These are phyloP conservation scores for Selene dorsalis DNA, from an alignment of 2,797 vertebrate genomes.

Conservation along the genomic window DNA sequence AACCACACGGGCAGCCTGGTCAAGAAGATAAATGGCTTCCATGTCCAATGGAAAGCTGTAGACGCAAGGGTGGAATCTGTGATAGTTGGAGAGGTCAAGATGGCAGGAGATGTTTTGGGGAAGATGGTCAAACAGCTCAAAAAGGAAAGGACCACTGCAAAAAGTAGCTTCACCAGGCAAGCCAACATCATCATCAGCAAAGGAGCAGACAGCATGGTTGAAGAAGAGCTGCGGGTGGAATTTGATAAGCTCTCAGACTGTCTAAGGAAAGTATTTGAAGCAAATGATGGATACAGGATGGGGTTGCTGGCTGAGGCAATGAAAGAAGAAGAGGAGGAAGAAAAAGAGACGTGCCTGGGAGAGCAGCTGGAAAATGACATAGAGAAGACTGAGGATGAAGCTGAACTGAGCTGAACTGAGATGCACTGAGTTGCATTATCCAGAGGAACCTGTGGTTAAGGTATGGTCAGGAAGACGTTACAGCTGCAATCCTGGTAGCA, in stretches of 20 bases:
- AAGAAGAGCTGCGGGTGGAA: neutral
- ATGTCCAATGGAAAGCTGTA: too few relatives aligned
- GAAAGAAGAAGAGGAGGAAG: neutral
- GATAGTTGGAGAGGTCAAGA: neutral
- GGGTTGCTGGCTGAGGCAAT: neutral
- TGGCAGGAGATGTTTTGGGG: neutral
- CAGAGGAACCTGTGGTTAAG: neutral
- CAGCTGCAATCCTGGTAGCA: neutral
- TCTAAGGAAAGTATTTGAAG: neutral
- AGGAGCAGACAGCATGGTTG: neutral
- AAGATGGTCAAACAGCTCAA: neutral
- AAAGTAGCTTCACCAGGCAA: slow-evolving; percentile 6
- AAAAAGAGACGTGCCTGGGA: neutral
- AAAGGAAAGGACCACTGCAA: neutral
- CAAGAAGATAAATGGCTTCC: too few relatives aligned
- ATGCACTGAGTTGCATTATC: neutral
- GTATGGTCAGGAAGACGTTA: neutral
- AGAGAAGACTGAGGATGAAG: neutral
- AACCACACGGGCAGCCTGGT: too few relatives aligned
- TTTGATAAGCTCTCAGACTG: neutral
- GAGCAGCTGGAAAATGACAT: neutral
- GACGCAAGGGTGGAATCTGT: too few relatives aligned
- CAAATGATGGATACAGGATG: neutral
- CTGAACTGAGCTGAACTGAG: neutral
- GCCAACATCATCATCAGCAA: neutral